Conservation (phyloP, 1,140 invertebrate species). For the Polypedilum vanderplanki region DNA sequence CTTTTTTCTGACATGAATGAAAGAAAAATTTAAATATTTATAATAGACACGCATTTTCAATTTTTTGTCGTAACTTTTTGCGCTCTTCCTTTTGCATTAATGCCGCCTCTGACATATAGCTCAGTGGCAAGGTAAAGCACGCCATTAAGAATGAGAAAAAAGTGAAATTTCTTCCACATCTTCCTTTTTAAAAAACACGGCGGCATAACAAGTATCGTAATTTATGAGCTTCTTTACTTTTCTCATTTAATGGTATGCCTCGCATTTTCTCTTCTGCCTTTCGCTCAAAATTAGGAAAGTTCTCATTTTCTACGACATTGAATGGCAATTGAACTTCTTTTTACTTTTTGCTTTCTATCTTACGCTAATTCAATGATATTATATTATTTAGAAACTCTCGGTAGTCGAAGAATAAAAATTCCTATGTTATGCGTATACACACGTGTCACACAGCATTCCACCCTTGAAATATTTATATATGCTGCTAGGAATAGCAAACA, state of each 20-base stretch:
- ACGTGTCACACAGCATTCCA: background rate
- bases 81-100: background rate
- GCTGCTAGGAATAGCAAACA: too few relatives aligned
- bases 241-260: background rate
- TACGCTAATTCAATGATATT: too few relatives aligned
- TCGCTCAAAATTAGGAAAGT: background rate
- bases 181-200: slow-evolving; percentile 3
- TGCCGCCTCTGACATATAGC: background rate
- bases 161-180: too few relatives aligned
- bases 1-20: too few relatives aligned
- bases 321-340: too few relatives aligned
- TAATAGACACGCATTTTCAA: slow-evolving; percentile 13
- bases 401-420: background rate
- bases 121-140: background rate
- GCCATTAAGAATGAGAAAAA: background rate
- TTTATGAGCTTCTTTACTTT: slow-evolving; percentile 19
- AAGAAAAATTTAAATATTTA: background rate
- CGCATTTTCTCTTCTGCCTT: background rate
- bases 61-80: slow-evolving; percentile 3
- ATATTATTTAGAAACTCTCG: too few relatives aligned
- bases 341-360: too few relatives aligned
- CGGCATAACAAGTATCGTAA: background rate
- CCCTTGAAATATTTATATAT: too few relatives aligned
- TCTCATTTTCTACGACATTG: too few relatives aligned
- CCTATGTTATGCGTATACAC: background rate